Percentiles rank a stretch among this genome's conserved stretches.
Conservation (phyloP, 2,888 invertebrate species). For the Iselma pallidipennis region DNA sequence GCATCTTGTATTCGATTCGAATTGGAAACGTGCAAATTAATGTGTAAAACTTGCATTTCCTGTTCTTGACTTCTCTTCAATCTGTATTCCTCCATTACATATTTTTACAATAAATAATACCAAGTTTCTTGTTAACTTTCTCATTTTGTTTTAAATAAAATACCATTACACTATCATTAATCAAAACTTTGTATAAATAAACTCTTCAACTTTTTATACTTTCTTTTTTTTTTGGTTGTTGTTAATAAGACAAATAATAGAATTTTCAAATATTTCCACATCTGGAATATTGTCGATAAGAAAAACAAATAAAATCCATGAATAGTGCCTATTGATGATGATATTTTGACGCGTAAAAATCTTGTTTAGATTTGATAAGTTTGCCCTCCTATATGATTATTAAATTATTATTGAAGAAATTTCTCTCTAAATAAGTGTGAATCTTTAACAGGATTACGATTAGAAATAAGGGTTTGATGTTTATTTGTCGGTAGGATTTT, state of each 20-base stretch:
- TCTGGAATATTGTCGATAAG: not conserved
- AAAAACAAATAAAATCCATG: not conserved
- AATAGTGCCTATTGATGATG: not conserved
- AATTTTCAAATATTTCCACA: not conserved
- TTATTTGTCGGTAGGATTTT: slow-evolving; percentile 2
- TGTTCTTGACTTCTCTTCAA: too few relatives aligned
- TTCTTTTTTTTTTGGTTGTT: too few relatives aligned
- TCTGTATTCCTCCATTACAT: not conserved
- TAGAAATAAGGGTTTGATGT: not conserved
- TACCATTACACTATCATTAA: not conserved
- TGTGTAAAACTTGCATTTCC: not conserved
- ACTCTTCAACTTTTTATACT: not conserved
- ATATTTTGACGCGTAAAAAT: not conserved
- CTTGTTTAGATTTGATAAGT: not conserved
- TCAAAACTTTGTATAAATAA: not conserved
- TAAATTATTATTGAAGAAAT: not conserved
- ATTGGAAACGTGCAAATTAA: not conserved
- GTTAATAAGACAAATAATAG: not conserved
- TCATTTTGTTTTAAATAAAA: not conserved
- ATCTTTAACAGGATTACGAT: not conserved
- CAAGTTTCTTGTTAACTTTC: not conserved
- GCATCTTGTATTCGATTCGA: not conserved
- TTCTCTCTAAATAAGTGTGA: not conserved
- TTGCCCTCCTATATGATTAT: not conserved
- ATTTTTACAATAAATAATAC: not conserved